These are phyloP conservation scores for Volucella inflata DNA, from an alignment of 2,888 invertebrate genomes.

Conservation along the genomic window DNA sequence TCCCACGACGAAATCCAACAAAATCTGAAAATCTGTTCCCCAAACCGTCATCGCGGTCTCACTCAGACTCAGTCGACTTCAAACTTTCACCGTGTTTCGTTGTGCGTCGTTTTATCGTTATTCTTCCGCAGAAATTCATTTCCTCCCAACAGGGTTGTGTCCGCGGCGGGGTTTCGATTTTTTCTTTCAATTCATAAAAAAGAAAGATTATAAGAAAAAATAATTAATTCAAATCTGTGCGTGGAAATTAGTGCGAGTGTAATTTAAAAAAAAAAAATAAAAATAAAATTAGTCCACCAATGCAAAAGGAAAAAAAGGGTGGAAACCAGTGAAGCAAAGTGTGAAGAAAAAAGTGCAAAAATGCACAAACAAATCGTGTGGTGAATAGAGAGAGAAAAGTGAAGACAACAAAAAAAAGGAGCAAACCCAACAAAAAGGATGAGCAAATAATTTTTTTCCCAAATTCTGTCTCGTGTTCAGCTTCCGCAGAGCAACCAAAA, in stretches of 20 bases:
- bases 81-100: constrained; percentile 65
- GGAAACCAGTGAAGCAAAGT: constrained; percentile 71
- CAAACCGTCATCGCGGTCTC: no score
- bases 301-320: constrained; percentile 66
- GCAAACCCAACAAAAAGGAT: constrained; percentile 42
- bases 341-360: constrained; percentile 61
- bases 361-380: constrained; percentile 73
- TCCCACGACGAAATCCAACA: background rate
- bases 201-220: background rate
- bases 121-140: background rate
- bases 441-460: constrained; percentile 55
- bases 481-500: constrained; percentile 13
- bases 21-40: constrained; percentile 52
- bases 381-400: constrained; percentile 35
- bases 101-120: constrained; percentile 12
- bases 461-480: constrained; percentile 41
- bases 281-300: constrained; percentile 31
- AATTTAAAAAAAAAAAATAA: constrained; percentile 3
- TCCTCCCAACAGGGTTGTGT: no score
- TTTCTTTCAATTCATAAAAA: background rate
- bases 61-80: constrained; percentile 54
- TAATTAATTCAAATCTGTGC: constrained; percentile 13
- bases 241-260: constrained; percentile 5
- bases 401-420: constrained; percentile 6
- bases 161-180: no score